A percentile compares a stretch with the other conserved stretches of the same genome.
phyloP scores from a whole-genome alignment of 2,797 vertebrate species.

The Enteromius unitaeniatus region DNA sequence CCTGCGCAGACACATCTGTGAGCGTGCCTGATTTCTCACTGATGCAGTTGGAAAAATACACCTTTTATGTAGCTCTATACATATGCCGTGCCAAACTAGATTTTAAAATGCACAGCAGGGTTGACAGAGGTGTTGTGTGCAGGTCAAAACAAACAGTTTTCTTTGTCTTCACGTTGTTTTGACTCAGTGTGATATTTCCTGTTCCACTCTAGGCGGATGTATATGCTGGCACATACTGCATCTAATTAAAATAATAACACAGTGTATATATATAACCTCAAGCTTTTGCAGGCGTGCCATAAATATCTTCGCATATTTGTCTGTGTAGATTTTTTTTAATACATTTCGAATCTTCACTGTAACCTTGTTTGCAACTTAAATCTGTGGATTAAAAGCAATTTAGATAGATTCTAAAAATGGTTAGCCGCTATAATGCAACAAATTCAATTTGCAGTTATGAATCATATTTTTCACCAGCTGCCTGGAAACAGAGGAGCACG shows the following conservation, averaged over 20 bases:
- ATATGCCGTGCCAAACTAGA: background rate
- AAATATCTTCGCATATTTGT: conserved; percentile 32
- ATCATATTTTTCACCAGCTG: conserved; percentile 33
- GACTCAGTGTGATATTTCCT: conserved; percentile 11
- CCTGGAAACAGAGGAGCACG: background rate
- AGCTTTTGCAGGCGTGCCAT: background rate
- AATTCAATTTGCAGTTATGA: conserved; percentile 44
- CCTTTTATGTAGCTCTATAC: background rate
- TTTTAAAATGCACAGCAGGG: background rate
- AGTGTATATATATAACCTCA: background rate
- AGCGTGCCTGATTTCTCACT: conserved; percentile 19
- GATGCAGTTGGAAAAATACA: conserved; percentile 3
- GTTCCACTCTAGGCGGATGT: background rate
- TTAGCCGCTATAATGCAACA: conserved; percentile 23
- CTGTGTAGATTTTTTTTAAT: conserved; percentile 29
- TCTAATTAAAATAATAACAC: background rate
- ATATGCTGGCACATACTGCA: background rate
- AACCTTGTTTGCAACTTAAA: conserved; percentile 24
- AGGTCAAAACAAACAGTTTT: background rate
- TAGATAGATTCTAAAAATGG: conserved; percentile 26
- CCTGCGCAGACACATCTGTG: conserved; percentile 25
- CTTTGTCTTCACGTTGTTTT: conserved; percentile 9
- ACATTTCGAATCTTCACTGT: conserved; percentile 21
- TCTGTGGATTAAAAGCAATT: conserved; percentile 28
- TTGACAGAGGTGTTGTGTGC: background rate